phyloP scores from a whole-genome alignment of 2,888 invertebrate species.

The Panzeria rudis region DNA sequence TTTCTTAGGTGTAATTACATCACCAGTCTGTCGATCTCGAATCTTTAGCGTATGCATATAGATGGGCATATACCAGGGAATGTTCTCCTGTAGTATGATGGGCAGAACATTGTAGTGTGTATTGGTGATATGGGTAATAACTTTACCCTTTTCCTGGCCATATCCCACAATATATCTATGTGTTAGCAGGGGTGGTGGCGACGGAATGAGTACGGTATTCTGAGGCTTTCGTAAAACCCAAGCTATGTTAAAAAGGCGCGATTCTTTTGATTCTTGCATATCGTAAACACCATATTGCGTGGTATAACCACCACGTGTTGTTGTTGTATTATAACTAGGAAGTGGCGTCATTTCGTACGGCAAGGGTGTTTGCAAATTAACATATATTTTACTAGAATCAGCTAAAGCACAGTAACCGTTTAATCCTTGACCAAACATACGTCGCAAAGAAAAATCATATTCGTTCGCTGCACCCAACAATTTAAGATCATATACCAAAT shows the following conservation, averaged over 20 bases:
- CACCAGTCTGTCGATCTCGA: slow-evolving; percentile 68
- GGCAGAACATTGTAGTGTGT: slow-evolving; percentile 90
- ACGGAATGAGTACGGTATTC: slow-evolving; percentile 83
- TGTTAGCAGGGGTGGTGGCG: slow-evolving; percentile 89
- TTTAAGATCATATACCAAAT: slow-evolving; percentile 91
- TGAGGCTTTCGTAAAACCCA: slow-evolving; percentile 81
- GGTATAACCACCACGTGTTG: slow-evolving; percentile 88
- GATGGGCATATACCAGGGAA: slow-evolving; percentile 95
- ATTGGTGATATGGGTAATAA: slow-evolving; percentile 93
- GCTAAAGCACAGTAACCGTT: slow-evolving; percentile 93
- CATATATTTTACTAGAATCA: slow-evolving; percentile 90
- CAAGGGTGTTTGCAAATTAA: slow-evolving; percentile 87
- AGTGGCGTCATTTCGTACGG: slow-evolving; percentile 87
- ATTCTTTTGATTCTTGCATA: slow-evolving; percentile 80
- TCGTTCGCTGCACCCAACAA: slow-evolving; percentile 85
- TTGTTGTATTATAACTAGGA: slow-evolving; percentile 86
- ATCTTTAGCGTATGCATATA: slow-evolving; percentile 92
- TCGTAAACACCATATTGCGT: slow-evolving; percentile 89
- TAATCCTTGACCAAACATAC: slow-evolving; percentile 93
- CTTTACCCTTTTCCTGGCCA: slow-evolving; percentile 95
- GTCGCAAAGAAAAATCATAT: slow-evolving; percentile 92
- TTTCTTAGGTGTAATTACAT: slow-evolving; percentile 84
- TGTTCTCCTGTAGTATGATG: slow-evolving; percentile 93
- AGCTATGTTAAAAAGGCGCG: slow-evolving; percentile 88
- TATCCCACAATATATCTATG: slow-evolving; percentile 93